Percentiles rank a stretch among this genome's conserved stretches.
Conservation (phyloP, 1,140 invertebrate genomes). For the Drosophila lacteicornis region DNA sequence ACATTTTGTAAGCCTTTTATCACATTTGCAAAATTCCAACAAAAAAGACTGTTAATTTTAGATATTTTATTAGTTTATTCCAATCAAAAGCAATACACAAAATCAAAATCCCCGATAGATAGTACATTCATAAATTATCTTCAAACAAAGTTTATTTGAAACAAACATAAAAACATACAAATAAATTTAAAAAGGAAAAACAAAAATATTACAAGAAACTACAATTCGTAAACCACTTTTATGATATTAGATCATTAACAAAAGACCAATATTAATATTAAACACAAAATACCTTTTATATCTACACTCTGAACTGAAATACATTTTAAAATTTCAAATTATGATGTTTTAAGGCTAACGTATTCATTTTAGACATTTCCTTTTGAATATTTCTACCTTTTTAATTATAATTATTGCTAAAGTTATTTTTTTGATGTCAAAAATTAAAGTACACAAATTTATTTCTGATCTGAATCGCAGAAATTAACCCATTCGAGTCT, state of each 20-base stretch:
- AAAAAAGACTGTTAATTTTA: slow-evolving; percentile 10
- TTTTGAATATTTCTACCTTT: not conserved
- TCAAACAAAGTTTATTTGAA: not conserved
- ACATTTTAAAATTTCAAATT: too few relatives aligned
- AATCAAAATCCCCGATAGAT: not conserved
- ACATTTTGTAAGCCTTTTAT: not conserved
- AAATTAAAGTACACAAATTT: not conserved
- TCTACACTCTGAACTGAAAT: too few relatives aligned
- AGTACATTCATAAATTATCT: not conserved
- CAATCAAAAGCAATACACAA: not conserved
- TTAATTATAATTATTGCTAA: not conserved
- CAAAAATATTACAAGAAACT: not conserved
- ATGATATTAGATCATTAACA: not conserved
- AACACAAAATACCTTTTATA: not conserved
- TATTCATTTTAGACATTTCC: not conserved
- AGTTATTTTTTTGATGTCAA: not conserved
- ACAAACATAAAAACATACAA: not conserved
- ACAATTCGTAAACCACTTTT: not conserved
- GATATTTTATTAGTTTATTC: not conserved
- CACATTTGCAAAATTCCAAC: not conserved
- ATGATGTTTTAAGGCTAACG: not conserved
- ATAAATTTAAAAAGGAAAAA: not conserved
- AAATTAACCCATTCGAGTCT: not conserved
- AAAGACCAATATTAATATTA: not conserved
- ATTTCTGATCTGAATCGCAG: not conserved